phyloP scores from a whole-genome alignment of 2,888 invertebrate genomes.

The Amphipoea lucens region DNA sequence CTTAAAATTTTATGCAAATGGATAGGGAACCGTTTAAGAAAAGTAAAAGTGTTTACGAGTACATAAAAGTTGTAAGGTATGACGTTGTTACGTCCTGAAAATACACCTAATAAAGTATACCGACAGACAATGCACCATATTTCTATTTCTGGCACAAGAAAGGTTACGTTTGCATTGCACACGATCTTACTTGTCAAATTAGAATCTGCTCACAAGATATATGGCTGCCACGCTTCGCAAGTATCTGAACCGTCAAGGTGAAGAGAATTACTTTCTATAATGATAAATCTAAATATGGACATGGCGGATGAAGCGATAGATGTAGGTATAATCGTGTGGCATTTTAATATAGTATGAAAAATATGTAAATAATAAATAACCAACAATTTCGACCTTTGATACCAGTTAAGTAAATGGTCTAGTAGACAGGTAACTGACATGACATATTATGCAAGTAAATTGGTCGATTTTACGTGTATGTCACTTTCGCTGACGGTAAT shows the following conservation, averaged over 20 bases:
- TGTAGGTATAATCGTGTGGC: not conserved
- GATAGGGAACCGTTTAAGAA: no score
- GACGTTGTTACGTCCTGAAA: not conserved
- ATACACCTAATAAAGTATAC: not conserved
- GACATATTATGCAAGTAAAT: not conserved
- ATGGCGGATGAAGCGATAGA: not conserved
- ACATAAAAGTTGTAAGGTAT: not conserved
- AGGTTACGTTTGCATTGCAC: constrained; percentile 45
- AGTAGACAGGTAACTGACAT: not conserved
- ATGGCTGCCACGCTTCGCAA: constrained; percentile 32
- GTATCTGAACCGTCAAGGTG: constrained; percentile 30
- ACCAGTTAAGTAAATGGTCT: not conserved
- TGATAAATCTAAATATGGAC: constrained; percentile 10
- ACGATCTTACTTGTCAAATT: constrained; percentile 43
- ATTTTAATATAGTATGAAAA: not conserved
- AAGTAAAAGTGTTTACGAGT: no score
- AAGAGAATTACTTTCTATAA: constrained; percentile 21
- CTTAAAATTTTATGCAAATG: no score
- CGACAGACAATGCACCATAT: constrained; percentile 9
- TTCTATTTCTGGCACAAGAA: constrained; percentile 32
- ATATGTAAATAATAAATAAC: not conserved
- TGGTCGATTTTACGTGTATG: not conserved
- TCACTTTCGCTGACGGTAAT: not conserved
- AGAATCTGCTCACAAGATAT: constrained; percentile 27
- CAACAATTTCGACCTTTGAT: not conserved